Evolutionary conservation across 2,797 vertebrate species (phyloP), one percentile per base, ranked within the genome.

Genomic region (Muraenolepis orangiensis): DNA sequence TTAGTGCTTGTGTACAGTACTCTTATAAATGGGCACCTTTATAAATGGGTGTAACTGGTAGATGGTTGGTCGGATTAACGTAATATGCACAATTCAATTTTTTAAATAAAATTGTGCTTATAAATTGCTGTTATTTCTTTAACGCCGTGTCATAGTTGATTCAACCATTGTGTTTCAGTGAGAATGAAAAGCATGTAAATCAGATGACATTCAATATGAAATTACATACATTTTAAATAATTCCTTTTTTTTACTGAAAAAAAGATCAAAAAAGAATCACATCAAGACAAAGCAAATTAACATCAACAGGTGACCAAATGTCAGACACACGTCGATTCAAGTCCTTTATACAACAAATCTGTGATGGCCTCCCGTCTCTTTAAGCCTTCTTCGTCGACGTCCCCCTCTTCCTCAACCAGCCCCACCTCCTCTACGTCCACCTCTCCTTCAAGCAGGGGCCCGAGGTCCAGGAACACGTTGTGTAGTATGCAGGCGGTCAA

Each of bases 401-500:
- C 85, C 2, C 30, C 84, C 18, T 87, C 86, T 6, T 31, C 85
- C 72, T 29, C 18, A 1, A 32, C 66, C 0, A 18, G 0, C 0
- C 0, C 30, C 51, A 74, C 78, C 74, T 85, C 82, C 6, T 32
- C 74, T 68, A 84, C 84, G 70, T 85, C 84, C 1, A 77, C 64
- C 1, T 88, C 81, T 36, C 86, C 90, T n/a, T 75, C 78, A 71
- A 86, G 77, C 18, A 64, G 78, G 4, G 86, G 80, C 29, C 90
- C 88, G 80, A 86, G 78, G 66, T 91, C 86, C 75, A 93, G 46
- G 70, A 93, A 89, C 38, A 90, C 86, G 23, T 93, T 94, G 84
- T 94, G 91, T 42, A 94, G 75, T 67, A 93, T 82, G 31, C 94
- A 94, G 57, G 90, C 87, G 0, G 92, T 91, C 76, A 92, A 70